Evolutionary conservation across 2,888 invertebrate species (phyloP), one percentile per base, ranked within the genome.

Genomic region (Brachynemurus nebulosus): DNA sequence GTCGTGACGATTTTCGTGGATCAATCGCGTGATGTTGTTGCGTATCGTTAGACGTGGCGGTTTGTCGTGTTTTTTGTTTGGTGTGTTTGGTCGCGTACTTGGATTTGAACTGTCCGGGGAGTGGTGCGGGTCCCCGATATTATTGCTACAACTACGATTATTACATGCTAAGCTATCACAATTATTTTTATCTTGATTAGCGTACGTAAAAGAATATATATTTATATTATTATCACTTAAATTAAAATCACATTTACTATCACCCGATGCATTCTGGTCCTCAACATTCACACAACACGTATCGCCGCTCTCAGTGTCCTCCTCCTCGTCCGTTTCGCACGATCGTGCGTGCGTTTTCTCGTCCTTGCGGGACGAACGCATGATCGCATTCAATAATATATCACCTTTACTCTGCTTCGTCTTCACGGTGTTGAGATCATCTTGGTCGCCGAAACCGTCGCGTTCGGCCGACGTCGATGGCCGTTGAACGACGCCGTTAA

Each of bases 111-210:
- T n/a, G n/a, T n/a, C n/a, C n/a, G n/a, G n/a, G n/a, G n/a, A n/a
- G n/a, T n/a, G n/a, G n/a, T n/a, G n/a, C n/a, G n/a, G n/a, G n/a
- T n/a, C n/a, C n/a, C n/a, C n/a, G n/a, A n/a, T n/a, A n/a, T n/a
- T n/a, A n/a, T n/a, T n/a, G n/a, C n/a, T n/a, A n/a, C n/a, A n/a
- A n/a, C n/a, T 30, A 5, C 30, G 30, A 41, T n/a, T n/a, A n/a
- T n/a, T n/a, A n/a, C n/a, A n/a, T n/a, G 42, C 42, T 38, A 33
- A 33, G 54, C 56, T 64, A 65, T 64, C 63, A 64, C 64, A 63
- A 59, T 30, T 44, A 37, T 27, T 44, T 12, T 57, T 58, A 55
- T 61, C 58, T 57, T 56, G 50, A 53, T 56, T 64, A 63, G 55
- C 55, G 59, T 59, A 63, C 63, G 55, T 58, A 56, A 55, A 64